Evolutionary conservation across 2,797 vertebrate species (phyloP).

Genomic region (Dicrostonyx torquatus): DNA sequence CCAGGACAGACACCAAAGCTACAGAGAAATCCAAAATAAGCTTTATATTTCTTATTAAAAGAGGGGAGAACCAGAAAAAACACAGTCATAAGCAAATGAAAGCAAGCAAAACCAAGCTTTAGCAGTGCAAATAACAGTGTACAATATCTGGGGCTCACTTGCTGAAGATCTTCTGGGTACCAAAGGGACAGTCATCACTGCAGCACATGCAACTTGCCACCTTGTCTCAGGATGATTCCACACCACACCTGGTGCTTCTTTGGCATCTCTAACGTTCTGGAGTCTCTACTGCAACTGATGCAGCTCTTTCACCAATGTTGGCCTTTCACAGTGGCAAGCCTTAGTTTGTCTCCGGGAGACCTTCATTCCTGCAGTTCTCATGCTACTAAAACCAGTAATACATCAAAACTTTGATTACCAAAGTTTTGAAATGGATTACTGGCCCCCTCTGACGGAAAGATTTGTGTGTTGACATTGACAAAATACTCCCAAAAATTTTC

Average conservation of each 20-base stretch:
- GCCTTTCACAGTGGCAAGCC: neutral
- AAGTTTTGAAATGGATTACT: neutral
- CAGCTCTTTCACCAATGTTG: neutral
- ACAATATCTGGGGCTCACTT: neutral
- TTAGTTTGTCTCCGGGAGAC: neutral
- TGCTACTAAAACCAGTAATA: neutral
- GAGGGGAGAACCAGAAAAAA: neutral
- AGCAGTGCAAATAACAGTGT: neutral
- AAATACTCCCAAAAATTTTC: neutral
- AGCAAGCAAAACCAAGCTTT: neutral
- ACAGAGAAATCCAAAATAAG: neutral
- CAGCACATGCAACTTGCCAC: neutral
- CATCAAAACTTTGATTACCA: neutral
- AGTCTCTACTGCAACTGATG: neutral
- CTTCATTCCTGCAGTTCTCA: neutral
- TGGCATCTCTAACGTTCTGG: neutral
- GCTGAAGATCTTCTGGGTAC: neutral
- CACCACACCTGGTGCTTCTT: neutral
- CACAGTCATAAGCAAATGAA: neutral
- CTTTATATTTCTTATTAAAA: neutral
- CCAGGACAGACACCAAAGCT: no score
- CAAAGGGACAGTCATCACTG: neutral
- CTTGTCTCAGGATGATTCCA: neutral
- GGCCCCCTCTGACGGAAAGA: neutral
- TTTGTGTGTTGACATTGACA: neutral